A percentile compares a stretch with the other conserved stretches of the same genome.
phyloP scores from a whole-genome alignment of 2,797 vertebrate genomes.

The Falco novaeseelandiae region DNA sequence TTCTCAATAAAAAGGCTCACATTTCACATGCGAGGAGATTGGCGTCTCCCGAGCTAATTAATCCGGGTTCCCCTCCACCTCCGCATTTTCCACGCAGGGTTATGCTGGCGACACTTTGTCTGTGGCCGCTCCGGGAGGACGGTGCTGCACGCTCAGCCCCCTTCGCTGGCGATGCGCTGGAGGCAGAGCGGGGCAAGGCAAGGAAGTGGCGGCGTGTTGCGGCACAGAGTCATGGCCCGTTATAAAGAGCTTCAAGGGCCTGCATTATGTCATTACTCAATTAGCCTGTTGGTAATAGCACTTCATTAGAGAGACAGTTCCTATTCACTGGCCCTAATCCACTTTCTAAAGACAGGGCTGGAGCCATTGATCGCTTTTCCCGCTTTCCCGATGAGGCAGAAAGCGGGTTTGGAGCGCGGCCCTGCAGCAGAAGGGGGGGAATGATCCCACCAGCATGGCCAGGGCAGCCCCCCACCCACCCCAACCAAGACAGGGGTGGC shows the following conservation, averaged over 20 bases:
- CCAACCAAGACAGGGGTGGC: too few relatives aligned
- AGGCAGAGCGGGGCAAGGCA: conserved; percentile 43
- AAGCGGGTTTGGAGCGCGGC: not conserved
- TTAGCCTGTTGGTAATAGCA: conserved; percentile 74
- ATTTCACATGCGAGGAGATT: conserved; percentile 74
- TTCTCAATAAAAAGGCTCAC: conserved; percentile 71
- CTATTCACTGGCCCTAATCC: conserved; percentile 67
- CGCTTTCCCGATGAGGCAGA: not conserved
- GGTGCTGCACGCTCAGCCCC: conserved; percentile 63
- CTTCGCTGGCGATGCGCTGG: conserved; percentile 51
- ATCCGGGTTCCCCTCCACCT: conserved; percentile 78
- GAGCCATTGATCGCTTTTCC: conserved; percentile 35
- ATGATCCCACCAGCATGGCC: rapidly evolving
- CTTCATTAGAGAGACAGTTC: conserved; percentile 73
- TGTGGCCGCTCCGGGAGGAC: conserved; percentile 72
- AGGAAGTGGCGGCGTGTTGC: conserved; percentile 14
- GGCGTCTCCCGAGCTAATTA: conserved; percentile 75
- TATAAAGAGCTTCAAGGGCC: conserved; percentile 60
- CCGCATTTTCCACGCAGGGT: conserved; percentile 84
- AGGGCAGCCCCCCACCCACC: not conserved
- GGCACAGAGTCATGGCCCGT: conserved; percentile 2
- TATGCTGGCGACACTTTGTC: conserved; percentile 82
- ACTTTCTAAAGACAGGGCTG: conserved; percentile 50
- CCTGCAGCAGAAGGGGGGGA: rapidly evolving
- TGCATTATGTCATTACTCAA: conserved; percentile 75